A percentile compares a stretch with the other conserved stretches of the same genome.
Conservation (phyloP, 2,797 vertebrate species). For the Sebastiscus tertius region DNA sequence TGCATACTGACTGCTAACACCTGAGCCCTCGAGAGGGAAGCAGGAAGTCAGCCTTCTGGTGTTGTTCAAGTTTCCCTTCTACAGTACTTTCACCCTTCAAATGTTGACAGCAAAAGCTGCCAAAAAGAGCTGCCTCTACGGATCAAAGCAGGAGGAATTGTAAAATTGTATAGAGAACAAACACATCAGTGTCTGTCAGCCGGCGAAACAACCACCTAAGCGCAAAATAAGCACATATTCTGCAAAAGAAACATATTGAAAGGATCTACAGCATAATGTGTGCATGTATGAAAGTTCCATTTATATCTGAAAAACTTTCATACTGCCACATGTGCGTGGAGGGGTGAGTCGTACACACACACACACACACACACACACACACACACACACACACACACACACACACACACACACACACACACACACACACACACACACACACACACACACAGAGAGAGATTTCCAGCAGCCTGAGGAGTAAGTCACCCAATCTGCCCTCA, state of each 20-base stretch:
- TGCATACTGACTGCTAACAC: constrained; percentile 31
- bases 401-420: constrained; percentile 7
- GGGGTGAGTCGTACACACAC: background rate
- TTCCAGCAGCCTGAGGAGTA: constrained; percentile 29
- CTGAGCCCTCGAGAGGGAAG: constrained; percentile 37
- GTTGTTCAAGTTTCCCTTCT: constrained; percentile 44
- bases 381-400: constrained; percentile 6
- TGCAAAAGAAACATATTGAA: constrained; percentile 13
- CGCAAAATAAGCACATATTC: constrained; percentile 24
- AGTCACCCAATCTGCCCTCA: constrained; percentile 53
- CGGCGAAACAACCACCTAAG: constrained; percentile 13
- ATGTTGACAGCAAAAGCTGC: constrained; percentile 50
- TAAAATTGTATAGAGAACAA: constrained; percentile 40
- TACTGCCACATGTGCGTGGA: background rate
- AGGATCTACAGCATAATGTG: constrained; percentile 8
- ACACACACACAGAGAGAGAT: background rate
- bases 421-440: constrained; percentile 6
- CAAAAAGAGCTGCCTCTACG: constrained; percentile 31
- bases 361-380: constrained; percentile 2
- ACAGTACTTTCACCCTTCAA: constrained; percentile 51
- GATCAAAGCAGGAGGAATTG: constrained; percentile 35
- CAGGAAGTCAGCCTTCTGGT: constrained; percentile 55
- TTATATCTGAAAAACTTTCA: constrained; percentile 37
- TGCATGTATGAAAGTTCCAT: constrained; percentile 15
- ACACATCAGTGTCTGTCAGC: constrained; percentile 40